Conservation (phyloP, 1,140 invertebrate species). For the Venustaconcha ellipsiformis region DNA sequence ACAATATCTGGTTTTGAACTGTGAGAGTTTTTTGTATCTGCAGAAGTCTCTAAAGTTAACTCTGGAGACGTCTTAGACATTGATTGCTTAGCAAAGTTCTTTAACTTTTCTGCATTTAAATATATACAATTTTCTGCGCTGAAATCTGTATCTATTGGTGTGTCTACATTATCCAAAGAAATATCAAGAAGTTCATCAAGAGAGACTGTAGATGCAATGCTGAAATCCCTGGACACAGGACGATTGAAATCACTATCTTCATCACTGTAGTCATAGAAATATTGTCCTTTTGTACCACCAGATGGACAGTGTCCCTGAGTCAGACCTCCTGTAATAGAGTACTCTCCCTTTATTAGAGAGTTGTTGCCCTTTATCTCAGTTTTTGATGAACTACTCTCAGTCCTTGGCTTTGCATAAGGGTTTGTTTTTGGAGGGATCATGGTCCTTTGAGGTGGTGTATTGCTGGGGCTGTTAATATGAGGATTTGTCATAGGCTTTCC, state of each 20-base stretch:
- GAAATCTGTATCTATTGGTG: constrained; percentile 54
- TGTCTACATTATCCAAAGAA: constrained; percentile 49
- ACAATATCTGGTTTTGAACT: constrained; percentile 47
- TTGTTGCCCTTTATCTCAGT: no score
- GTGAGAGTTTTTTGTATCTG: constrained; percentile 18
- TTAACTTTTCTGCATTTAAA: constrained; percentile 9
- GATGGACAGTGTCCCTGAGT: neutral
- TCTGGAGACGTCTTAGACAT: neutral
- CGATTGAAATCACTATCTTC: constrained; percentile 59
- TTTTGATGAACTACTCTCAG: constrained; percentile 9
- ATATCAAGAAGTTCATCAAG: constrained; percentile 59
- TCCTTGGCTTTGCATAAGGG: constrained; percentile 23
- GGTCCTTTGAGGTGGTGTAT: no score
- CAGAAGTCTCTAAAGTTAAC: neutral
- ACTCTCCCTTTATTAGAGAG: no score
- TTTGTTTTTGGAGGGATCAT: no score
- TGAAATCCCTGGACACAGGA: constrained; percentile 51
- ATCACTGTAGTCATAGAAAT: constrained; percentile 64
- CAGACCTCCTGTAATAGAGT: no score
- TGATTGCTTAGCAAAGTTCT: no score
- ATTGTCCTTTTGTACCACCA: constrained; percentile 41
- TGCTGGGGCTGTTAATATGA: no score
- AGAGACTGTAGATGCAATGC: constrained; percentile 54
- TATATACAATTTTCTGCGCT: constrained; percentile 46
- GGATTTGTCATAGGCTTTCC: no score